Evolutionary conservation across 2,888 invertebrate species (phyloP), one percentile per base, ranked within the genome.

Genomic region (Antitype chi): DNA sequence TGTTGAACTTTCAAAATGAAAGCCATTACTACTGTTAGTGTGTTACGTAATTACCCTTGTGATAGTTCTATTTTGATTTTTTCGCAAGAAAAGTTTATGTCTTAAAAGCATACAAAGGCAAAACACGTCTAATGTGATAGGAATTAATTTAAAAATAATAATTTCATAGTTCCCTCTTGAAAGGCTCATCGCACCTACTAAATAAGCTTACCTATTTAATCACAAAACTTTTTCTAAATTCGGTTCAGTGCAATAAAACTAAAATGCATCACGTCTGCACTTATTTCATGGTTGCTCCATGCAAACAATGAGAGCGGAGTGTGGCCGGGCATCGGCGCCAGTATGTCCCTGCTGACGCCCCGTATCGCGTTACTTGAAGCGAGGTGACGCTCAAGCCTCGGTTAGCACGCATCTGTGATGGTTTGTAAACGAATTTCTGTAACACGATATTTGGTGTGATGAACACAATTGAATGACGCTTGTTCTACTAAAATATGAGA

Each of bases 301-400:
- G 87, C 43, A 32, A 77, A 80, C 76, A 84, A 88, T 78, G 78
- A 85, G 82, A 85, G 81, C 59, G 52, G 77, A 86, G 83, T 85
- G 83, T 74, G 77, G 74, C 70, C 64, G 55, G n/a, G 64, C 81
- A 82, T 82, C 69, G 88, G 87, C 88, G 89, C 87, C 88, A 71
- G 59, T 62, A 53, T 59, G 87, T 86, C 80, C 88, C 86, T 85
- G 71, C 81, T 83, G 75, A 82, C 83, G 62, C 62, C 70, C 67
- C 60, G 64, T 86, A 84, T 84, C 86, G 17, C 17, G 57, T 86
- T 84, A 84, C 84, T 76, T 75, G 62, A 73, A 67, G 68, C 64
- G 74, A 83, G 70, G 74, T 88, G 85, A 82, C 78, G 74, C 80
- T 76, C 59, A 76, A 74, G 74, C 67, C 25, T 64, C 72, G 43